phyloP scores from a whole-genome alignment of 1,140 invertebrate genomes.

The Drosophila tsacasi region DNA sequence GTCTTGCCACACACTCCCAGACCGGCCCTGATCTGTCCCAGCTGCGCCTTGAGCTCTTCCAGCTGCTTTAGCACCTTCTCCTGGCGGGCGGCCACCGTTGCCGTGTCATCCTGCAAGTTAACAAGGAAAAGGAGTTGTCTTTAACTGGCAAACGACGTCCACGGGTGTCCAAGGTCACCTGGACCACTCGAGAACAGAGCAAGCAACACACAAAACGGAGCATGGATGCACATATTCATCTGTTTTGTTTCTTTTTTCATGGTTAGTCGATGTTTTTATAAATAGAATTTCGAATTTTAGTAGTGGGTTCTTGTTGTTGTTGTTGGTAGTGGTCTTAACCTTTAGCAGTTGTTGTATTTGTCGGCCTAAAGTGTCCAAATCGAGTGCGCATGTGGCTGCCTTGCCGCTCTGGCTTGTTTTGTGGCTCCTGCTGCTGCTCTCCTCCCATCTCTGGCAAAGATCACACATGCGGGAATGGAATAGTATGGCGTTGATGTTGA shows the following conservation, averaged over 20 bases:
- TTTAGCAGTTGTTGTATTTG: constrained; percentile 82
- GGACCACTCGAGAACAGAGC: constrained; percentile 31
- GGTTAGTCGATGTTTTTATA: constrained; percentile 55
- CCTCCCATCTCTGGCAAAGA: constrained; percentile 41
- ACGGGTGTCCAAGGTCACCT: constrained; percentile 26
- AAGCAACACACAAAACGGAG: constrained; percentile 52
- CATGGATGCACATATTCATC: constrained; percentile 43
- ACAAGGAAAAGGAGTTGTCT: constrained; percentile 2
- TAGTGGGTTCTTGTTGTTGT: constrained; percentile 42
- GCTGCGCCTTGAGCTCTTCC: constrained; percentile 73
- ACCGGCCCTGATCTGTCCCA: constrained; percentile 65
- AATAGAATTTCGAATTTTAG: constrained; percentile 59
- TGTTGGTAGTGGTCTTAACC: constrained; percentile 70
- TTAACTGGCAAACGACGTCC: constrained; percentile 10
- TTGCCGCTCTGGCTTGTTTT: constrained; percentile 31
- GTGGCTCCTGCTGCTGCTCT: constrained; percentile 44
- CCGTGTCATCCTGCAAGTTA: constrained; percentile 54
- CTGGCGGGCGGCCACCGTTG: constrained; percentile 63
- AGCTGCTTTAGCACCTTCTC: constrained; percentile 75
- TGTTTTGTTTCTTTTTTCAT: constrained; percentile 11
- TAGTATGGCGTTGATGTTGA: constrained; percentile 26
- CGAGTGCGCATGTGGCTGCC: constrained; percentile 72
- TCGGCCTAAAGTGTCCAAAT: constrained; percentile 81
- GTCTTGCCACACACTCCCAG: constrained; percentile 75
- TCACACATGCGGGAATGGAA: constrained; percentile 47